These are phyloP conservation scores for Dorcus hopei DNA, from an alignment of 2,888 invertebrate species.

Conservation along the genomic window DNA sequence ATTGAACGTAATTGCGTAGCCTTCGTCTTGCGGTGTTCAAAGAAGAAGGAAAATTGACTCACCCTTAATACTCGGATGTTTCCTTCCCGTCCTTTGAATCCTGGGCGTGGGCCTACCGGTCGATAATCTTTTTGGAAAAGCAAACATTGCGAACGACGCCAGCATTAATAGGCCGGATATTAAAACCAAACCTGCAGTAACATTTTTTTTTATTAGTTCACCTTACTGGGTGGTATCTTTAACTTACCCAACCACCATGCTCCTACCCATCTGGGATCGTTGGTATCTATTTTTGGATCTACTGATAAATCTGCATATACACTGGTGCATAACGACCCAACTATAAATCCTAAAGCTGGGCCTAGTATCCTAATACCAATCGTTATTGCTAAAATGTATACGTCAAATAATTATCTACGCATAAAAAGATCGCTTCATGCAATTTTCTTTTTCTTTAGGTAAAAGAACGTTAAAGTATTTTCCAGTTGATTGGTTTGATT, in stretches of 20 bases:
- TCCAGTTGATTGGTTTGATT: no score
- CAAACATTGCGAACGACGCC: constrained; percentile 85
- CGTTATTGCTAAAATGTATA: constrained; percentile 68
- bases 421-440: background rate
- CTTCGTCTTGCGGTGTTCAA: no score
- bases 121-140: constrained; percentile 76
- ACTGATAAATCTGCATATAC: constrained; percentile 78
- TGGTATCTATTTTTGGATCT: constrained; percentile 71
- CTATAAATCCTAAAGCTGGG: constrained; percentile 84
- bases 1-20: background rate
- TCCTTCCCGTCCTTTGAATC: constrained; percentile 44
- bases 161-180: constrained; percentile 81
- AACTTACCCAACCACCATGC: constrained; percentile 93
- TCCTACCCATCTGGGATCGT: constrained; percentile 89
- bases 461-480: background rate
- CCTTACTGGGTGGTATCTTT: background rate
- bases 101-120: constrained; percentile 50
- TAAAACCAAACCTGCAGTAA: constrained; percentile 68
- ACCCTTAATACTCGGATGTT: constrained; percentile 53
- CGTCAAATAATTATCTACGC: background rate
- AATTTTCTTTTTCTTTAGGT: background rate
- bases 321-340: constrained; percentile 85
- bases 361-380: constrained; percentile 89
- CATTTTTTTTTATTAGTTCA: constrained; percentile 2
- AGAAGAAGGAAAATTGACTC: constrained; percentile 9